Base-by-base conservation (phyloP, 2,797 vertebrate genomes). In the Micrastur ruficollis region DNA sequence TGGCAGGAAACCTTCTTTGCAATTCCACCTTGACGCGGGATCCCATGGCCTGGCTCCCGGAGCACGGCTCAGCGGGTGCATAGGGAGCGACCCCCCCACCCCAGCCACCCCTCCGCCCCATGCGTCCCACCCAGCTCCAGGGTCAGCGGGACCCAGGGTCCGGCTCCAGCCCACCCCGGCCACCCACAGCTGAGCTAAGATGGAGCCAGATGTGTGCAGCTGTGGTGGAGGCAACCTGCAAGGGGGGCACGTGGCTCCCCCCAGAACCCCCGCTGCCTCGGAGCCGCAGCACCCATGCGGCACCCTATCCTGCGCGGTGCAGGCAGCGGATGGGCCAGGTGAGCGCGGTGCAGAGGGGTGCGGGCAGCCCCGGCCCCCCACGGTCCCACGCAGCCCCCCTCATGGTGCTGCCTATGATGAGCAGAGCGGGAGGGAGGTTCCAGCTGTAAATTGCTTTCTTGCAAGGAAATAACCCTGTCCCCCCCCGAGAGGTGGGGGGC, bases 21-120 rank as follows among this genome's bases (percentile, higher is more conserved):
- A 14, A 3, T 26, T 18, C 71, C 89, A 66, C 67, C 89, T 44
- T 6, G 76, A 19, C 0, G 0, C 22, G 1, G 53, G 17, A 9
- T 21, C 32, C 82, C 38, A 4, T 1, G 0, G 53, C 11, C 14
- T 1, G 0, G 55, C 32, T 31, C 72, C 65, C 3, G 0, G 15
- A 20, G 34, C 59, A 6, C 1, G 0, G 61, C 61, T 80, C 56
- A 2, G 52, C 0, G 3, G 56, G 3, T 6, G 8, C 0, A 1
- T 32, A n/a, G 47, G 42, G 17, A 40, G 15, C 0, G 0, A 34
- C 11, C 9, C 47, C 36, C 31, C 26, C 55, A 56, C 36, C 42
- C 52, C 3, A 1, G 36, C 16, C 0, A 0, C 34, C 44, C 44
- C n/a, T 11, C 47, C 0, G 2, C 25, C 23, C 85, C 6, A 0